A percentile compares a stretch with the other conserved stretches of the same genome.
Evolutionary conservation across 2,888 invertebrate genomes (phyloP).

Genomic region (Callyntrura sp.): DNA sequence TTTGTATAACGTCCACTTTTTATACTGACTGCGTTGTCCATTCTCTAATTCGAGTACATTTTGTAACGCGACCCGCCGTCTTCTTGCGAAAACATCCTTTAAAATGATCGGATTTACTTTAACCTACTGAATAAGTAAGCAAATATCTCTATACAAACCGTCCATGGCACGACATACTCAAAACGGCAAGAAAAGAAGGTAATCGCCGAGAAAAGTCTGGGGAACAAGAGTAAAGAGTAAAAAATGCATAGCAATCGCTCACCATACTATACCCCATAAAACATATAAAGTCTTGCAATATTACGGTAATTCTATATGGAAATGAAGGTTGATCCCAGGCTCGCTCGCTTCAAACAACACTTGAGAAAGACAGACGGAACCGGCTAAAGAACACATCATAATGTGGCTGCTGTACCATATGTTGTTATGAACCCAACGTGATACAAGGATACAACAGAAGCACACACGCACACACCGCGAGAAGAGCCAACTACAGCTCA

Average conservation of each 20-base stretch:
- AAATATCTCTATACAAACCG: neutral
- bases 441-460: constrained; percentile 12
- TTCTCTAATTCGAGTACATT: constrained; percentile 49
- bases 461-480: neutral
- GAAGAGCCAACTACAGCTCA: constrained; percentile 18
- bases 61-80: constrained; percentile 49
- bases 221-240: neutral
- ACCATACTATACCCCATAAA: neutral
- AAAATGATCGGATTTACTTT: constrained; percentile 27
- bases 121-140: neutral
- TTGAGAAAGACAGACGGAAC: constrained; percentile 1
- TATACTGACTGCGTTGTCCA: constrained; percentile 36
- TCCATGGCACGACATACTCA: no score
- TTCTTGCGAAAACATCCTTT: constrained; percentile 19
- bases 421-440: constrained; percentile 50
- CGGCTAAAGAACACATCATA: constrained; percentile 60
- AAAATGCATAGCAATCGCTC: neutral
- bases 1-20: constrained; percentile 16
- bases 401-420: constrained; percentile 61
- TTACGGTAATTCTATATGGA: constrained; percentile 58
- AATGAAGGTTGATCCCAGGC: constrained; percentile 59
- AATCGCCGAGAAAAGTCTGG: neutral
- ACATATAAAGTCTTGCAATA: constrained; percentile 20
- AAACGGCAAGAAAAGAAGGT: constrained; percentile 8
- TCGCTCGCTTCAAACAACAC: neutral